Conservation (phyloP, 2,888 invertebrate species). For the Drosophila meridiana region DNA sequence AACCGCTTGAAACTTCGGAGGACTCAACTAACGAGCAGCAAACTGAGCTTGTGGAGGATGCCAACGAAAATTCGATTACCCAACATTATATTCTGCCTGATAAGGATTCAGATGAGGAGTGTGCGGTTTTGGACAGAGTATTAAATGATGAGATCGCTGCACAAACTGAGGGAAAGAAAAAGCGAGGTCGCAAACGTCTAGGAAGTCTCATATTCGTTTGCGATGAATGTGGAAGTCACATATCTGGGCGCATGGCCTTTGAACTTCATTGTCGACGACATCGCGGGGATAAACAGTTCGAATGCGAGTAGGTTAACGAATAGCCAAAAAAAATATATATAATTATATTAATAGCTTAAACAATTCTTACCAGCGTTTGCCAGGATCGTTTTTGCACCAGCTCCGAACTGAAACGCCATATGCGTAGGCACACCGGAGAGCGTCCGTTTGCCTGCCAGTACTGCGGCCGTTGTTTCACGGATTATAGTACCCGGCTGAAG, state of each 20-base stretch:
- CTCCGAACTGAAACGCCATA: slow-evolving; percentile 71
- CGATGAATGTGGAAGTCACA: slow-evolving; percentile 69
- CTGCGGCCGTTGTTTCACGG: slow-evolving; percentile 68
- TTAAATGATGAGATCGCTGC: slow-evolving; percentile 48
- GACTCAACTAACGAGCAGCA: slow-evolving; percentile 7
- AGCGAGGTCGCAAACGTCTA: slow-evolving; percentile 37
- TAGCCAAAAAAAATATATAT: not conserved
- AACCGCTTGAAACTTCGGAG: not conserved
- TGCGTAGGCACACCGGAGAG: slow-evolving; percentile 69
- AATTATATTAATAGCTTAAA: not conserved
- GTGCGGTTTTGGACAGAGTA: slow-evolving; percentile 40
- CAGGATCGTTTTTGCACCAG: slow-evolving; percentile 68
- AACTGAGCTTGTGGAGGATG: not conserved
- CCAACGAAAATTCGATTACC: not conserved
- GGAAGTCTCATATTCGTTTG: slow-evolving; percentile 56
- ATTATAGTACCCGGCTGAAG: slow-evolving; percentile 69
- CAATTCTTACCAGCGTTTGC: slow-evolving; percentile 49
- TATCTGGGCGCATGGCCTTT: slow-evolving; percentile 67
- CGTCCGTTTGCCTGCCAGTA: slow-evolving; percentile 72
- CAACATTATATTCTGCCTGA: slow-evolving; percentile 31
- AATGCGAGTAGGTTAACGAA: slow-evolving; percentile 61
- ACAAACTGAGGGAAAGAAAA: slow-evolving; percentile 19
- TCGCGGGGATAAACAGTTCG: slow-evolving; percentile 69
- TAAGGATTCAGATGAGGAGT: slow-evolving; percentile 45
- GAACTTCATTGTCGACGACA: slow-evolving; percentile 72